Evolutionary conservation across 2,797 vertebrate genomes (phyloP), one percentile per base, ranked within the genome.

Genomic region (Margarornis squamiger): DNA sequence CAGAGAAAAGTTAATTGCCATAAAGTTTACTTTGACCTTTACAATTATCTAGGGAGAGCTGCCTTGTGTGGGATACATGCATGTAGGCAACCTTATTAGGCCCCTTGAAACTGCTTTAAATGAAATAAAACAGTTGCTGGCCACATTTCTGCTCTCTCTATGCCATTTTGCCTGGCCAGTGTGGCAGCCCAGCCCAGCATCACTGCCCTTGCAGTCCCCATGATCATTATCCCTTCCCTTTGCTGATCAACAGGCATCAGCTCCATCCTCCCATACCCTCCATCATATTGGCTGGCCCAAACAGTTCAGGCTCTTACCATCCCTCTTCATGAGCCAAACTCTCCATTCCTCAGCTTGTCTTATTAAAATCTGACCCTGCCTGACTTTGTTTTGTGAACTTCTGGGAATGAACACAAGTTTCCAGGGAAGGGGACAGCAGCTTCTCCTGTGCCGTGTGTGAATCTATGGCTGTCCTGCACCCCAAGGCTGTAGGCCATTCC

Each of bases 191-290:
- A 81, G 49, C 15, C 34, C 4, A 2, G 5, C 0, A 0, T 38
- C 70, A 43, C 29, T 15, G 19, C 30, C 7, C 22, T 74, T 10
- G 0, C 1, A 2, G 27, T 45, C 14, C 12, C 4, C 0, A 0
- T 41, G 41, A 49, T 14, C 2, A 2, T 12, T 49, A 39, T 3
- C 27, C n/a, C 7, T 83, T 71, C 34, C 6, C 19, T 51, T 78
- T 72, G 49, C 39, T 32, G 30, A 72, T 68, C 26, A 39, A 19
- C 34, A 71, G 29, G 16, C 1, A 2, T 23, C 74, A 67, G 32
- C 16, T 90, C 23, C 45, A 3, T 38, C 21, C 7, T 81, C 62
- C 27, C 1, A 0, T 7, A 45, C 23, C 30, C 48, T 58, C 26
- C 0, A 0, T 3, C 12, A 49, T 34, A 36, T 13, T 48, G 39